Percentiles rank a stretch among this genome's conserved stretches.
These are phyloP conservation scores for Pyrgus malvae DNA, from an alignment of 2,888 invertebrate species.

Conservation along the genomic window DNA sequence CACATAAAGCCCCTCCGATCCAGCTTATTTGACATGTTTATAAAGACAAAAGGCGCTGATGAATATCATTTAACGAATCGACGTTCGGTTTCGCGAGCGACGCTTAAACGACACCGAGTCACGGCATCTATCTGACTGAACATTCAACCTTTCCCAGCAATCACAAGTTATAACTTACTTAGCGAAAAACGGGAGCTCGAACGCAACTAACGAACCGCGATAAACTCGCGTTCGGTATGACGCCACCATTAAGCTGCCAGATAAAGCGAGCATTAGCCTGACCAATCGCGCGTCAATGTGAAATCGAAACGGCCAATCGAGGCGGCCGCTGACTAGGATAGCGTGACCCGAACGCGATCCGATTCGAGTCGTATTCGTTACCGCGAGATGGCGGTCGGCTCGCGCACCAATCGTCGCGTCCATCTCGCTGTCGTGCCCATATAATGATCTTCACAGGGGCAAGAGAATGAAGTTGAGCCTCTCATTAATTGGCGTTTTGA, in stretches of 20 bases:
- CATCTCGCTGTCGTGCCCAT: slow-evolving; percentile 81
- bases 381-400: slow-evolving; percentile 75
- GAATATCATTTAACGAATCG: slow-evolving; percentile 80
- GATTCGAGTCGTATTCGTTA: slow-evolving; percentile 76
- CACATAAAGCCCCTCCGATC: slow-evolving; percentile 53
- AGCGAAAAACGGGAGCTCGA: slow-evolving; percentile 72
- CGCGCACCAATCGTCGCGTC: slow-evolving; percentile 78
- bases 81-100: slow-evolving; percentile 67
- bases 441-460: slow-evolving; percentile 82
- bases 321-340: slow-evolving; percentile 72
- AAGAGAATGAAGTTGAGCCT: slow-evolving; percentile 81
- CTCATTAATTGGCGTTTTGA: slow-evolving; percentile 82
- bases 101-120: slow-evolving; percentile 77
- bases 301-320: slow-evolving; percentile 75
- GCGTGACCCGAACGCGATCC: slow-evolving; percentile 80
- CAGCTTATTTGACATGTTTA: slow-evolving; percentile 71
- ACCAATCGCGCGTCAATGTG: slow-evolving; percentile 70
- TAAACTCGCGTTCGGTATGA: slow-evolving; percentile 71
- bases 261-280: slow-evolving; percentile 63
- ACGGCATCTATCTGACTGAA: slow-evolving; percentile 79
- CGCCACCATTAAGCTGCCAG: slow-evolving; percentile 66
- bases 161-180: slow-evolving; percentile 79
- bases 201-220: slow-evolving; percentile 73
- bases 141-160: slow-evolving; percentile 69
- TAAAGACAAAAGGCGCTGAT: slow-evolving; percentile 78